Base-by-base conservation (phyloP, 2,888 invertebrate species). In the Tetranychus truncatus region DNA sequence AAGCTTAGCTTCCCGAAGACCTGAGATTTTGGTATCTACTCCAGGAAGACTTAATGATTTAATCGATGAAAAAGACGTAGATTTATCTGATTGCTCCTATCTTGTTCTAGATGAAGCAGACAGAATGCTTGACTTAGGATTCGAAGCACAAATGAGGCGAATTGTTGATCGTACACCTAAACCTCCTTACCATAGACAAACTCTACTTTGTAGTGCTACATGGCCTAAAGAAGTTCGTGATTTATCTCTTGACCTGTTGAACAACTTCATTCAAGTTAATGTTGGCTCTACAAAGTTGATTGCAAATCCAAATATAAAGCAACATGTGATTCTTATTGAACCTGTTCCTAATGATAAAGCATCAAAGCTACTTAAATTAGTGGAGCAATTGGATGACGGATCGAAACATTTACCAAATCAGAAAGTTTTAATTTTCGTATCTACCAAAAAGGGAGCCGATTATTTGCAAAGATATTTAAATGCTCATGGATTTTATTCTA, bases 121-220 rank as follows among this genome's bases (percentile, higher is more conserved):
- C 83, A 86, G 95, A 78, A 95, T 95, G 95, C 84, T 96, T 78
- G 95, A 95, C 82, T 96, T 96, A 95, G 95, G 95, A 71, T 96
- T 95, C 82, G 95, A 95, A 82, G 95, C 95, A 6, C 95, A 95
- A 82, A 95, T 95, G 80, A 87, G 94, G 71, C 94, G 94, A 82
- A 94, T 95, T 78, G 91, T 95, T 80, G 91, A 92, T 83, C 94
- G 95, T 82, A 92, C 95, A 80, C n/a, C 20, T 34, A 45, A 24
- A 20, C 44, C 21, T 9, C 77, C 80, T 1, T 92, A 94, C 69
- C 90, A 95, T 83, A 85, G 94, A 78, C 95, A 95, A 84, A 92
- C 92, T 0, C 86, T 97, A 66, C 99, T 99, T 99, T 99, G 96
- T 94, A 95, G 95, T 67, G 99, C 99, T 0, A 99, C 99, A 0